A percentile compares a stretch with the other conserved stretches of the same genome.
These are phyloP conservation scores for Xenopus petersii DNA, from an alignment of 2,797 vertebrate genomes.

Conservation along the genomic window DNA sequence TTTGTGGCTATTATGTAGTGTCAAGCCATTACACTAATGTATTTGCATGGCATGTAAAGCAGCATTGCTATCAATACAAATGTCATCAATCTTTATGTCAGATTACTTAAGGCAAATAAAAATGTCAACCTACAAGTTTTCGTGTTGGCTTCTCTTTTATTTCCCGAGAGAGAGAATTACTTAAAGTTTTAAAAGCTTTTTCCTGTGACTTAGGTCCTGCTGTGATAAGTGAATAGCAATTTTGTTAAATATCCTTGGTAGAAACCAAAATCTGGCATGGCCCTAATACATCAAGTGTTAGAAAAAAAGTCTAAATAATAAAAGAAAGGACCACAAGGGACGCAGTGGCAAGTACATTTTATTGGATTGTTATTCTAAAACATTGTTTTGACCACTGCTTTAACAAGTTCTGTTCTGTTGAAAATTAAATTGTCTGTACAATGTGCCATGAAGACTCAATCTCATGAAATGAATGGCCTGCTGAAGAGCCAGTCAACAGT, in stretches of 20 bases:
- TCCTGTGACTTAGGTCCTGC: conserved; percentile 30
- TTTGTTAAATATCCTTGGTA: conserved; percentile 28
- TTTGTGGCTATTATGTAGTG: conserved; percentile 36
- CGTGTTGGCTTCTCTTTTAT: conserved; percentile 38
- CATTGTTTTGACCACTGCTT: neutral
- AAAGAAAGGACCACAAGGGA: conserved; percentile 11
- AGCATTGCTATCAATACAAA: conserved; percentile 38
- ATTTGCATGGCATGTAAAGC: conserved; percentile 43
- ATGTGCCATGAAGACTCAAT: neutral
- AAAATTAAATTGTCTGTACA: neutral
- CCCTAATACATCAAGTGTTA: conserved; percentile 33
- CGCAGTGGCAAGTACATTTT: neutral
- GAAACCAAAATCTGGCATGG: conserved; percentile 30
- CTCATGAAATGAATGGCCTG: no score
- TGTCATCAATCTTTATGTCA: conserved; percentile 48
- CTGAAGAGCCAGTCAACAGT: no score
- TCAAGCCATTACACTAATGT: conserved; percentile 41
- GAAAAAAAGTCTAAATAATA: conserved; percentile 29
- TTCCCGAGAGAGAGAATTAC: conserved; percentile 26
- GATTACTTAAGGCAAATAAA: conserved; percentile 47
- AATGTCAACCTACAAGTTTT: conserved; percentile 42
- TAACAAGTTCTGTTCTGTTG: neutral
- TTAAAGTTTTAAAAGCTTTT: conserved; percentile 45
- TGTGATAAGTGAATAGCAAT: conserved; percentile 47
- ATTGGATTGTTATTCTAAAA: conserved; percentile 3